Evolutionary conservation across 2,113 vertebrate species (phyloP).

Genomic region (Xenus cinereus): DNA sequence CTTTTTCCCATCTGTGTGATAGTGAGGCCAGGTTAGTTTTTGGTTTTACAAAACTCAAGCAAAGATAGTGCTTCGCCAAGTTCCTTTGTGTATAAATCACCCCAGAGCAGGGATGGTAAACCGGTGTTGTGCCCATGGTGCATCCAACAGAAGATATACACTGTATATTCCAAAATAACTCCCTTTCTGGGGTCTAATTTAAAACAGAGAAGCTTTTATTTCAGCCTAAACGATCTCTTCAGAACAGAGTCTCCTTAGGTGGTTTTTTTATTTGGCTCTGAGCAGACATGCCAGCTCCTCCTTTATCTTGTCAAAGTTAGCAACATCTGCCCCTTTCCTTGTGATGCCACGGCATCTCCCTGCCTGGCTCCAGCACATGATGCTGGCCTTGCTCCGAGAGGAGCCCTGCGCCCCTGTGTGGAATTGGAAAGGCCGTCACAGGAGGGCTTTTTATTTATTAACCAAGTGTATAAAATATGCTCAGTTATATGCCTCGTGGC

Average conservation of each 20-base stretch:
- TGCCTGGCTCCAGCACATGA: neutral
- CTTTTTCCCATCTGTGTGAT: neutral
- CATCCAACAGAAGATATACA: neutral
- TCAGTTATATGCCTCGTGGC: neutral
- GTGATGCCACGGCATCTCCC: neutral
- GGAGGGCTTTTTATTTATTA: constrained; percentile 4
- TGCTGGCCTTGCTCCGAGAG: accelerated
- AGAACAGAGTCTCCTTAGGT: neutral
- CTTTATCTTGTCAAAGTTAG: neutral
- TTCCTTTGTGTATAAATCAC: neutral
- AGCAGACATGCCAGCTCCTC: neutral
- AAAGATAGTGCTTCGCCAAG: neutral
- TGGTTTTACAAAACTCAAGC: neutral
- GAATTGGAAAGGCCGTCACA: neutral
- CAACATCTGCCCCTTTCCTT: neutral
- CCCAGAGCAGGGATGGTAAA: neutral
- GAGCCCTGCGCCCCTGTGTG: neutral
- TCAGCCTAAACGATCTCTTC: neutral
- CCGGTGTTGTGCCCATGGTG: accelerated
- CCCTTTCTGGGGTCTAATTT: neutral
- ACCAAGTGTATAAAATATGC: neutral
- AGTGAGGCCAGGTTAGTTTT: neutral
- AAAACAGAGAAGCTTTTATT: neutral
- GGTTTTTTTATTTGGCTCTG: neutral
- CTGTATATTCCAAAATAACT: neutral